phyloP scores from a whole-genome alignment of 2,113 vertebrate species.

The Pelecanoides urinatrix region DNA sequence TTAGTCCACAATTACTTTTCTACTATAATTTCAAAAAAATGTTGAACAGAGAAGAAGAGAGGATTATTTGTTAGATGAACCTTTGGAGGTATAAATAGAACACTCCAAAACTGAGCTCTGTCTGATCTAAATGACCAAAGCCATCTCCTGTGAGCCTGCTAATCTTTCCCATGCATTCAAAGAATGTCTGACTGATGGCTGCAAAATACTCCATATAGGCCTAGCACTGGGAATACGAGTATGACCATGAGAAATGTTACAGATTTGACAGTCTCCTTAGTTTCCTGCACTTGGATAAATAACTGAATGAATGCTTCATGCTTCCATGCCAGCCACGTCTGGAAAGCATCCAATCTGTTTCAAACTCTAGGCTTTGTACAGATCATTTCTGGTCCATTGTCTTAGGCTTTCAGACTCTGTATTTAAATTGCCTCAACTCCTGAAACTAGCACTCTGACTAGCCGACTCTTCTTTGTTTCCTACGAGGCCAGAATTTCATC shows the following conservation, averaged over 20 bases:
- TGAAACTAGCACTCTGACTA: background rate
- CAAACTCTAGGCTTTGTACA: background rate
- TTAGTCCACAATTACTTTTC: background rate
- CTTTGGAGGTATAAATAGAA: background rate
- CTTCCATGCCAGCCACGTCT: background rate
- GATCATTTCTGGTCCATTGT: background rate
- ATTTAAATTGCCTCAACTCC: background rate
- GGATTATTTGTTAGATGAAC: background rate
- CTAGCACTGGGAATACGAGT: background rate
- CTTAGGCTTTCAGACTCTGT: background rate
- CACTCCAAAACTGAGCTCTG: background rate
- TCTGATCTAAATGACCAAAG: background rate
- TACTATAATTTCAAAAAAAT: background rate
- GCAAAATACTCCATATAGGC: background rate
- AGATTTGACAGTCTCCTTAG: background rate
- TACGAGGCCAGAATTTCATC: background rate
- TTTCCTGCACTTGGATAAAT: background rate
- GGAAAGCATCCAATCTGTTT: background rate
- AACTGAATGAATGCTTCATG: background rate
- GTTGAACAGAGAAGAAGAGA: background rate
- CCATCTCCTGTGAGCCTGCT: background rate
- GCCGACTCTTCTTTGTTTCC: background rate
- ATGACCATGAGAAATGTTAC: background rate
- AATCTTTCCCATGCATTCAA: background rate
- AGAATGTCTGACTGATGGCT: background rate